Percentiles rank a stretch among this genome's conserved stretches.
phyloP scores from a whole-genome alignment of 1,140 invertebrate species.

The Drosophila pallidifrons region DNA sequence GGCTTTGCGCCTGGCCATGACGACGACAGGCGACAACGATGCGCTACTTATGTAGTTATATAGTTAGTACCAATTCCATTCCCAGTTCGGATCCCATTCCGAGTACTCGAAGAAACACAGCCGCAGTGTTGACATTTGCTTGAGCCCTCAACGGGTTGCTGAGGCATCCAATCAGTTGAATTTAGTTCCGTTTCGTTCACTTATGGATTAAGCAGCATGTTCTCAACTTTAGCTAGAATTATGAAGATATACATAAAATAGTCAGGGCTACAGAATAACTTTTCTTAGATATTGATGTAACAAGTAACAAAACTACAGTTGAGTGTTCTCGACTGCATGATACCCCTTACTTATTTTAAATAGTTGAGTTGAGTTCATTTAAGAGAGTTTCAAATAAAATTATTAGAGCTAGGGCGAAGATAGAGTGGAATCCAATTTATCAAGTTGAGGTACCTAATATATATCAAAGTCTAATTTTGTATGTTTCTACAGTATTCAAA shows the following conservation, averaged over 20 bases:
- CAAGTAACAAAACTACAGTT: too few species aligned
- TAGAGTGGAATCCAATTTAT: too few species aligned
- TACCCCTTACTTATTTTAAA: too few species aligned
- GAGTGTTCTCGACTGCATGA: too few species aligned
- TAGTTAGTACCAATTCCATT: constrained; percentile 33
- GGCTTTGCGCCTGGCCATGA: constrained; percentile 70
- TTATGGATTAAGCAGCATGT: not conserved
- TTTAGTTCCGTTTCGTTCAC: not conserved
- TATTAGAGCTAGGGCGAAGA: too few species aligned
- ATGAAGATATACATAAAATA: not conserved
- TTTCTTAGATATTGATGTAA: too few species aligned
- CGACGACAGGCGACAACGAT: constrained; percentile 65
- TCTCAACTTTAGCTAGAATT: constrained; percentile 69
- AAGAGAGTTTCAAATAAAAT: too few species aligned
- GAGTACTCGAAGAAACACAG: constrained; percentile 13
- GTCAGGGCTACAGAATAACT: not conserved
- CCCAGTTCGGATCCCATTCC: not conserved
- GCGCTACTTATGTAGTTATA: constrained; percentile 73
- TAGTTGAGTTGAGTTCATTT: too few species aligned
- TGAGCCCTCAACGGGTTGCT: constrained; percentile 59
- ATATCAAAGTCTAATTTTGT: too few species aligned
- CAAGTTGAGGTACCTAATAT: too few species aligned
- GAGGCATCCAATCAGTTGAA: constrained; percentile 23
- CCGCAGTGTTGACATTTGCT: constrained; percentile 60
- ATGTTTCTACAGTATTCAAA: too few species aligned